Evolutionary conservation across 2,113 vertebrate genomes (phyloP).

Genomic region (Setophaga kirtlandii): DNA sequence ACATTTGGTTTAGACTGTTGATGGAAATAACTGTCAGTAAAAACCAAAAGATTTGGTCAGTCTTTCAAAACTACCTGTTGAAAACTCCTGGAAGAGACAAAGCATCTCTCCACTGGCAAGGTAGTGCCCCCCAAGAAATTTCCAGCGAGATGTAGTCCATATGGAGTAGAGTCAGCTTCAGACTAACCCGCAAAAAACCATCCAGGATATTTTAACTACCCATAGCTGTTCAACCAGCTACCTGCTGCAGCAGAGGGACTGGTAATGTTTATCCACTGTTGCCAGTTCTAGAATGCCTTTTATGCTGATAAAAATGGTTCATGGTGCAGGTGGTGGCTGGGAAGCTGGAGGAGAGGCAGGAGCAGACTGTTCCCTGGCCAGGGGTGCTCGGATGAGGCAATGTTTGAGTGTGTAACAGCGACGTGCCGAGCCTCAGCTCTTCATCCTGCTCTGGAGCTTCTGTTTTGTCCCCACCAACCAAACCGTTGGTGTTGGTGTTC

Average conservation of each 20-base stretch:
- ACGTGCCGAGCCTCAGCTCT: background rate
- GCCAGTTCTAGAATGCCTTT: rapidly evolving
- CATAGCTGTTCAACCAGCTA: rapidly evolving
- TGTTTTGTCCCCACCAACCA: constrained; percentile 20
- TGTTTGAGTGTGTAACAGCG: constrained; percentile 63
- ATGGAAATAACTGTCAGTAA: rapidly evolving
- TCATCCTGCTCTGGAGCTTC: constrained; percentile 54
- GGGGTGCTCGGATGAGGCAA: constrained; percentile 14
- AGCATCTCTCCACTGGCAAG: too few species aligned
- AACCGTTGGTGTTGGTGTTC: constrained; percentile 58
- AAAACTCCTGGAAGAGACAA: background rate
- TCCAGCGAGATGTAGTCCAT: rapidly evolving
- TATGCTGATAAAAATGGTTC: rapidly evolving
- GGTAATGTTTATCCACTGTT: background rate
- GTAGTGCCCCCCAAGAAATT: background rate
- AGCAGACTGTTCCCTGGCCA: background rate
- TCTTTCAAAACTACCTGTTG: background rate
- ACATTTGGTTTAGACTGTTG: rapidly evolving
- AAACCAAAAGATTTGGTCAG: background rate
- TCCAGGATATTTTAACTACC: rapidly evolving
- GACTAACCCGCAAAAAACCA: rapidly evolving
- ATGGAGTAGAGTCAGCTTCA: background rate
- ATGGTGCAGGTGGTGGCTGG: rapidly evolving
- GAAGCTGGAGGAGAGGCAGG: background rate
- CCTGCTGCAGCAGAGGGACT: background rate